Conservation (phyloP, 2,797 vertebrate species). For the Rachycentron canadum region DNA sequence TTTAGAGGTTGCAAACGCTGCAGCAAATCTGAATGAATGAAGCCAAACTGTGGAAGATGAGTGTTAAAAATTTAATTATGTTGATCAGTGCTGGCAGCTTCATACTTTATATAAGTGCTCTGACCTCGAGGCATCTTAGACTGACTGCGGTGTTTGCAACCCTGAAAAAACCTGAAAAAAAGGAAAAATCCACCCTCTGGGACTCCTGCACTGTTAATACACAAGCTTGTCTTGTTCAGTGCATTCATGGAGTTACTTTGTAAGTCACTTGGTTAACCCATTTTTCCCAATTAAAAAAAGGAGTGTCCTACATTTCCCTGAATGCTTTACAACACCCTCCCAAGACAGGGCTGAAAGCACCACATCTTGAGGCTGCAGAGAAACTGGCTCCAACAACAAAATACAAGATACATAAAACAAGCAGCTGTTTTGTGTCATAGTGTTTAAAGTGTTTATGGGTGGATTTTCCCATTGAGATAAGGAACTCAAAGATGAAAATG, state of each 20-base stretch:
- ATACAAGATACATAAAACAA: neutral
- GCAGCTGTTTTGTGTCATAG: slow-evolving; percentile 53
- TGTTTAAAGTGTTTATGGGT: slow-evolving; percentile 48
- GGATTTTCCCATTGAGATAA: slow-evolving; percentile 60
- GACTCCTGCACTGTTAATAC: slow-evolving; percentile 23
- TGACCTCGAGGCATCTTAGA: slow-evolving; percentile 62
- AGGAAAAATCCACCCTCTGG: slow-evolving; percentile 56
- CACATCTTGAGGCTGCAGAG: slow-evolving; percentile 6
- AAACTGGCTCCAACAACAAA: slow-evolving; percentile 10
- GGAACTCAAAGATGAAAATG: slow-evolving; percentile 58
- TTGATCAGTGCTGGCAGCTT: slow-evolving; percentile 60
- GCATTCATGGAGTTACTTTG: slow-evolving; percentile 28
- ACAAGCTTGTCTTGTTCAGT: slow-evolving; percentile 11
- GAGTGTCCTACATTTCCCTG: slow-evolving; percentile 24
- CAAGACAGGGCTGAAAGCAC: neutral
- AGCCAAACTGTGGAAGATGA: slow-evolving; percentile 34
- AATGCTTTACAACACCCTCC: slow-evolving; percentile 3
- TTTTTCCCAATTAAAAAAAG: slow-evolving; percentile 5
- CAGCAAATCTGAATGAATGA: slow-evolving; percentile 29
- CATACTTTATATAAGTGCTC: slow-evolving; percentile 6
- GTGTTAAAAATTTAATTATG: slow-evolving; percentile 49
- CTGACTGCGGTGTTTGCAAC: slow-evolving; percentile 66
- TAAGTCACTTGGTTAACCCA: slow-evolving; percentile 1
- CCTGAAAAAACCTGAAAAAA: slow-evolving; percentile 36
- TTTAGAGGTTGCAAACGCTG: slow-evolving; percentile 58